These are phyloP conservation scores for Herpetotheres cachinnans DNA, from an alignment of 2,113 vertebrate genomes.

Conservation along the genomic window DNA sequence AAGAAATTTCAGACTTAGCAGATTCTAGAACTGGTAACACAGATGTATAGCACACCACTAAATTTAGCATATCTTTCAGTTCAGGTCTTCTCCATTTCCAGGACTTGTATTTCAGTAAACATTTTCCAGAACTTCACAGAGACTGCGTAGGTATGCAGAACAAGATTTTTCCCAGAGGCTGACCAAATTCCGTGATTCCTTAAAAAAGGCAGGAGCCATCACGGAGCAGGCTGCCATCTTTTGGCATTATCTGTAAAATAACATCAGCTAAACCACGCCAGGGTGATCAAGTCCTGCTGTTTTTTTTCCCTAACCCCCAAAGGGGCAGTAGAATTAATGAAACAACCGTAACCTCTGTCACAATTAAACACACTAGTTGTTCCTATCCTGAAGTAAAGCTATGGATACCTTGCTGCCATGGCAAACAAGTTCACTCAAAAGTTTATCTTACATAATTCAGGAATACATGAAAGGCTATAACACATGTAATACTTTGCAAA, in stretches of 20 bases:
- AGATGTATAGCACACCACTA: neutral
- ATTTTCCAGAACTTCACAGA: neutral
- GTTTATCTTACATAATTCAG: neutral
- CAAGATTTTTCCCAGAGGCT: neutral
- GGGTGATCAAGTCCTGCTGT: neutral
- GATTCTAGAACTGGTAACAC: neutral
- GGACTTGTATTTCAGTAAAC: neutral
- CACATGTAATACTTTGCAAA: neutral
- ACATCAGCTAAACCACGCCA: neutral
- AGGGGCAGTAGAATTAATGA: neutral
- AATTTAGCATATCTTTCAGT: neutral
- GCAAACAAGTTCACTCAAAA: neutral
- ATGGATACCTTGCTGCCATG: neutral
- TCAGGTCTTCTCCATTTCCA: neutral
- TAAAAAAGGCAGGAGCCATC: neutral
- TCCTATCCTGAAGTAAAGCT: neutral
- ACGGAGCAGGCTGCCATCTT: neutral
- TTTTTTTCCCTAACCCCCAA: neutral
- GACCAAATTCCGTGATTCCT: neutral
- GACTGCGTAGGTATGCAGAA: neutral
- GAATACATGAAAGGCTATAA: neutral
- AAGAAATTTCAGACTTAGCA: neutral
- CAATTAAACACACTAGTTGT: neutral
- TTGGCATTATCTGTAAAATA: neutral
- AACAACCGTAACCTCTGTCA: neutral